phyloP scores from a whole-genome alignment of 2,888 invertebrate species.

The Rhynchonema sp. region DNA sequence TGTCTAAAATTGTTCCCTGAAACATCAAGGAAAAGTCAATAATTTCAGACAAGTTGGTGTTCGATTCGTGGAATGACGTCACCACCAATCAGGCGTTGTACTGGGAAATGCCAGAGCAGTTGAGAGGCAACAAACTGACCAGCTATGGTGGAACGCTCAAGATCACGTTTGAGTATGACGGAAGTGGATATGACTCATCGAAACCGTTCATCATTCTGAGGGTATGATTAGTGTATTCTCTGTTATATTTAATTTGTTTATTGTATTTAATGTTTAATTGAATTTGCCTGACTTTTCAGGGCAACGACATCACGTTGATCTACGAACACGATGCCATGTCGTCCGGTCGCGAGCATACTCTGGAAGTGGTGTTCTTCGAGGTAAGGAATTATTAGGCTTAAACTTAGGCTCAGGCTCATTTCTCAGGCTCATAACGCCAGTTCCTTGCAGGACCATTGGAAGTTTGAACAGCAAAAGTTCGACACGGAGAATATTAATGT shows the following conservation, averaged over 20 bases:
- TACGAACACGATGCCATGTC: conserved; percentile 14
- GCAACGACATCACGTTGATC: conserved; percentile 23
- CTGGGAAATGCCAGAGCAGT: conserved; percentile 58
- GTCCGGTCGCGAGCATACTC: conserved; percentile 18
- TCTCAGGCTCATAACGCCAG: too few species aligned
- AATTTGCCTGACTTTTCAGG: conserved; percentile 11
- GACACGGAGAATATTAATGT: too few species aligned
- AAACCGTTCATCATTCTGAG: conserved; percentile 19
- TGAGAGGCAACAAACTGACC: conserved; percentile 61
- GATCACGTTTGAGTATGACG: conserved; percentile 42
- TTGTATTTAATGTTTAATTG: not conserved
- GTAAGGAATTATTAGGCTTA: conserved; percentile 9
- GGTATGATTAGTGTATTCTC: conserved; percentile 8
- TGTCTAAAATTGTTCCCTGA: too few species aligned
- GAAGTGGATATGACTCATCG: conserved; percentile 16
- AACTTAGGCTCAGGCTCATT: too few species aligned
- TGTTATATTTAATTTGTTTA: not conserved
- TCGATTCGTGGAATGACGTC: conserved; percentile 3
- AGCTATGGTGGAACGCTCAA: conserved; percentile 74
- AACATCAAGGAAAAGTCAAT: not conserved
- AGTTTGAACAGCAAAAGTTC: too few species aligned
- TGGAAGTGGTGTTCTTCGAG: conserved; percentile 18
- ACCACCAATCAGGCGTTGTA: conserved; percentile 41
- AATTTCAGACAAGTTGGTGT: too few species aligned
- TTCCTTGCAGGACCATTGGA: too few species aligned